These are phyloP conservation scores for Anseranas semipalmata DNA, from an alignment of 2,113 vertebrate species.

Conservation along the genomic window DNA sequence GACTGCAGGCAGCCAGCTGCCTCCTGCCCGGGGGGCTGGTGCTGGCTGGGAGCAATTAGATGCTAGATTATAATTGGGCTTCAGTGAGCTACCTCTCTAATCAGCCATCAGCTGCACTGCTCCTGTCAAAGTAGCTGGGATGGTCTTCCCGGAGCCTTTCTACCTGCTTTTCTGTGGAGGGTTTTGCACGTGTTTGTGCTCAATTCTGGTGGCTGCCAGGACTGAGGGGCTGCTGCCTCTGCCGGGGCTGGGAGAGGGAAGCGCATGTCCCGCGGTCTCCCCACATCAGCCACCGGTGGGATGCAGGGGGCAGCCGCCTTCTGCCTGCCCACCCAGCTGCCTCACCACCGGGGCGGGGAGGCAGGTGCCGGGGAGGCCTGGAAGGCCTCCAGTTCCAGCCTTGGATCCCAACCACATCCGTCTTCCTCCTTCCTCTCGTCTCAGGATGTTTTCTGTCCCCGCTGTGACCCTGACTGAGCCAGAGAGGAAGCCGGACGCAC, in stretches of 20 bases:
- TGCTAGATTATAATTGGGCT: neutral
- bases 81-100: neutral
- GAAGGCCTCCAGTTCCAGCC: constrained; percentile 9
- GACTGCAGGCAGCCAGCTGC: constrained; percentile 35
- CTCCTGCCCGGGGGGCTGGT: neutral
- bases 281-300: neutral
- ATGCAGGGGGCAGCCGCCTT: neutral
- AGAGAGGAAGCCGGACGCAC: neutral
- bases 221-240: neutral
- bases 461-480: neutral
- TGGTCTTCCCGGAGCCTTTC: neutral
- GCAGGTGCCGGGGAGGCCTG: neutral
- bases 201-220: neutral
- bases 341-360: fast-evolving
- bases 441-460: neutral
- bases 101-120: neutral
- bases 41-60: constrained; percentile 41
- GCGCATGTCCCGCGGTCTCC: neutral
- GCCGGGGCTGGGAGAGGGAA: neutral
- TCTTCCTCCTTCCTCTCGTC: neutral
- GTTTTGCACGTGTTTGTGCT: neutral
- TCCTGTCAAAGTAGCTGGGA: neutral
- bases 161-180: neutral
- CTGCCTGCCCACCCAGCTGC: neutral
- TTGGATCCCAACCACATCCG: constrained; percentile 4